These are phyloP conservation scores for Zoanthus solanderi DNA, from an alignment of 92 coral and sea anemone species.

Conservation along the genomic window DNA sequence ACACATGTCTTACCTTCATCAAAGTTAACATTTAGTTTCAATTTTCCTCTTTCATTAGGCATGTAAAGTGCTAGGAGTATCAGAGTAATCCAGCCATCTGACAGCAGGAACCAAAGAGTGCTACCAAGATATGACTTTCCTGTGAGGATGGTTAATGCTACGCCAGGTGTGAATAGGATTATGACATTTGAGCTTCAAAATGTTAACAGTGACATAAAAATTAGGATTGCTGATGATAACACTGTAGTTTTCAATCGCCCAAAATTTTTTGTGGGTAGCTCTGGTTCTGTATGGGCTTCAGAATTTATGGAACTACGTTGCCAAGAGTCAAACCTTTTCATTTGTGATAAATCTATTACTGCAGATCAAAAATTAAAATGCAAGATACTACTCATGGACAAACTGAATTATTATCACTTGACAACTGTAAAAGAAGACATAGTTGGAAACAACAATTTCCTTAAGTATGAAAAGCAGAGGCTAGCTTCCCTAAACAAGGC, in stretches of 20 bases:
- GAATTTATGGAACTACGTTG: background rate
- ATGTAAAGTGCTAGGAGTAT: slow-evolving; percentile 1
- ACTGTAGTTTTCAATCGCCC: slow-evolving; percentile 12
- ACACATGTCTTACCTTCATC: slow-evolving; percentile 11
- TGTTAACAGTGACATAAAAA: background rate
- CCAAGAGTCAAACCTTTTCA: background rate
- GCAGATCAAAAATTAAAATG: background rate
- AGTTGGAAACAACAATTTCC: slow-evolving; percentile 4
- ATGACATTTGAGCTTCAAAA: slow-evolving; percentile 6
- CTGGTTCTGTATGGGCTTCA: slow-evolving; percentile 9
- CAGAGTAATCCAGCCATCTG: slow-evolving; percentile 4
- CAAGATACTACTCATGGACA: slow-evolving; percentile 5
- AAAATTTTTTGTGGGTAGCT: slow-evolving; percentile 6
- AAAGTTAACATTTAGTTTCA: background rate
- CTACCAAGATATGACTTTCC: slow-evolving; percentile 8
- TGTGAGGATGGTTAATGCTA: slow-evolving; percentile 11
- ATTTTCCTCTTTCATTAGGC: background rate
- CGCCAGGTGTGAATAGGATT: slow-evolving; percentile 3
- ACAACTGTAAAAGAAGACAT: slow-evolving; percentile 3
- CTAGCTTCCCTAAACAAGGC: slow-evolving; percentile 3
- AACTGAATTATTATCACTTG: slow-evolving; percentile 5
- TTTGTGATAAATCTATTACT: background rate
- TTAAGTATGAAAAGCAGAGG: slow-evolving; percentile 3
- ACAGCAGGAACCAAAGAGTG: slow-evolving; percentile 11
- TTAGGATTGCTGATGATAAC: slow-evolving; percentile 7